These are phyloP conservation scores for Sebastes paucispinis DNA, from an alignment of 2,797 vertebrate species.

Conservation along the genomic window DNA sequence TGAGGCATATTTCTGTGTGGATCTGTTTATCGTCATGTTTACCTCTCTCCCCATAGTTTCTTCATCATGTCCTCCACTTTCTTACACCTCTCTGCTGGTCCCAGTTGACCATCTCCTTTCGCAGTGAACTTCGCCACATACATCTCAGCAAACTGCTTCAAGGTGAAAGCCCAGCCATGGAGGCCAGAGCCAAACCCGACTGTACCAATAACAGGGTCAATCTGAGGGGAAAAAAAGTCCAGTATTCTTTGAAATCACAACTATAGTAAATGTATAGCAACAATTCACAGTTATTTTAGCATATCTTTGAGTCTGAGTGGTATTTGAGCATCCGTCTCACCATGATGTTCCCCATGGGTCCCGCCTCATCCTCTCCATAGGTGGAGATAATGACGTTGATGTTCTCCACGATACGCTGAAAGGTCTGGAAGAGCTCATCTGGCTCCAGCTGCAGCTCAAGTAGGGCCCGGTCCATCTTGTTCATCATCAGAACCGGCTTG, in stretches of 20 bases:
- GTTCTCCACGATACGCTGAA: constrained; percentile 94
- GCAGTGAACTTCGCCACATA: constrained; percentile 92
- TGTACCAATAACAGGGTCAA: constrained; percentile 91
- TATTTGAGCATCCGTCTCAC: constrained; percentile 63
- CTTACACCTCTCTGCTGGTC: constrained; percentile 86
- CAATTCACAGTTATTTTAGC: background rate
- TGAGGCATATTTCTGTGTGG: background rate
- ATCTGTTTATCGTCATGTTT: constrained; percentile 34
- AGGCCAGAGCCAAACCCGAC: constrained; percentile 95
- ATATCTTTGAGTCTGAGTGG: background rate
- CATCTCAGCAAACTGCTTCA: constrained; percentile 98
- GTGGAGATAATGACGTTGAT: constrained; percentile 97
- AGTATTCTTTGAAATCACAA: background rate
- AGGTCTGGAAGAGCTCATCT: constrained; percentile 91
- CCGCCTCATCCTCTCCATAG: constrained; percentile 92
- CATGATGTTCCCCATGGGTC: constrained; percentile 98
- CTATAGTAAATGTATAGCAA: background rate
- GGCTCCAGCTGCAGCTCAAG: constrained; percentile 92
- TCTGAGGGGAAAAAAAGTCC: constrained; percentile 69
- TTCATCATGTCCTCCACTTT: constrained; percentile 99
- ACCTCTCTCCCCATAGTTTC: constrained; percentile 97
- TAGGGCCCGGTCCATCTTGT: constrained; percentile 95
- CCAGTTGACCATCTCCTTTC: constrained; percentile 87
- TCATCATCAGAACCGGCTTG: constrained; percentile 97
- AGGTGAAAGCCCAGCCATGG: constrained; percentile 95